Conservation (phyloP, 2,888 invertebrate genomes). For the Noctuana brunneofusca region DNA sequence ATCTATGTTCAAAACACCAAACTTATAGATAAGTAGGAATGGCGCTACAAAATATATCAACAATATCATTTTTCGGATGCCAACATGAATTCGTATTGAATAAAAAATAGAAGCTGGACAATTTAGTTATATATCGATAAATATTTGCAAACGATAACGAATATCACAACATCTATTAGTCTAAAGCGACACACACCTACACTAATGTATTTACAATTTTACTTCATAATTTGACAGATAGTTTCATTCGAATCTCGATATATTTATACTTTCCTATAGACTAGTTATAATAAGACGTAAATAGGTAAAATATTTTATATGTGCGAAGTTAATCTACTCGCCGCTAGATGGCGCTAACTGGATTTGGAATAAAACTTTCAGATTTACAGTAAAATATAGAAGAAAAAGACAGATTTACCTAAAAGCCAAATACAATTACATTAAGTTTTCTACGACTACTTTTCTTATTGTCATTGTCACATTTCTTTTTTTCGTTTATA, state of each 20-base stretch:
- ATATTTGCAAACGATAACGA: conserved; percentile 37
- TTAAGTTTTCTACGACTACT: conserved; percentile 44
- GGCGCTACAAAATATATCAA: conserved; percentile 19
- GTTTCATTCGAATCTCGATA: conserved; percentile 49
- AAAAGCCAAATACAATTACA: conserved; percentile 7
- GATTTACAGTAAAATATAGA: not conserved
- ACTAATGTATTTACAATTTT: conserved; percentile 67
- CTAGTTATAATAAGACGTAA: not conserved
- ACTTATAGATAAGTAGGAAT: conserved; percentile 27
- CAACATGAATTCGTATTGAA: conserved; percentile 21
- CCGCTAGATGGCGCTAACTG: conserved; percentile 19
- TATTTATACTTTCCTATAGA: conserved; percentile 33
- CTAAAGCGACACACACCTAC: conserved; percentile 38
- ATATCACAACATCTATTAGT: conserved; percentile 33
- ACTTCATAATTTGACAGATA: conserved; percentile 71
- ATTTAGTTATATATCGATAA: conserved; percentile 18
- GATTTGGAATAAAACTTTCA: conserved; percentile 1
- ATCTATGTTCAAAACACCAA: conserved; percentile 39
- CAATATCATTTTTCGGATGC: conserved; percentile 2
- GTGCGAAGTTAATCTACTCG: conserved; percentile 11
- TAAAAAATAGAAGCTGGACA: conserved; percentile 30
- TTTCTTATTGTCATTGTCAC: conserved; percentile 77
- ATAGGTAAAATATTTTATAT: not conserved
- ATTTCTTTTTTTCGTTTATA: conserved; percentile 50
- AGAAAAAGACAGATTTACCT: not conserved